A percentile compares a stretch with the other conserved stretches of the same genome.
Evolutionary conservation across 2,113 vertebrate species (phyloP).

Genomic region (Pomatostomus ruficeps): DNA sequence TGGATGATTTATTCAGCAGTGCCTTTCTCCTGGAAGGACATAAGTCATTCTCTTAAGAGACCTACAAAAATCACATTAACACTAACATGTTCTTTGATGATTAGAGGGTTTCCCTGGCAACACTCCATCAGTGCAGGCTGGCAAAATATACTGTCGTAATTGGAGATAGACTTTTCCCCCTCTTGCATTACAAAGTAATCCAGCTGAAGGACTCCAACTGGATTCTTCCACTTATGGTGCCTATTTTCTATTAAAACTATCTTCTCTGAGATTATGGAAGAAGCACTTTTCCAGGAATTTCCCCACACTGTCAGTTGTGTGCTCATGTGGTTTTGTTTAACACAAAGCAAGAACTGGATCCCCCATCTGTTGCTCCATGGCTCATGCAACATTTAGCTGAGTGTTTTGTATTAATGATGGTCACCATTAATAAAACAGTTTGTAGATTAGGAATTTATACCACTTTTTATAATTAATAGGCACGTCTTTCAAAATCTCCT

Average conservation of each 20-base stretch:
- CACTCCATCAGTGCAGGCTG: background rate
- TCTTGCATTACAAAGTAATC: background rate
- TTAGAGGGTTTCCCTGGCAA: slow-evolving; percentile 38
- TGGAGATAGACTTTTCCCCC: background rate
- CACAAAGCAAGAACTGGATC: background rate
- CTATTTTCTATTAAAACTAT: background rate
- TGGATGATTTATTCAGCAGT: slow-evolving; percentile 1
- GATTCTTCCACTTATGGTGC: background rate
- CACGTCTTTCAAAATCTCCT: background rate
- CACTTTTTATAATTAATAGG: background rate
- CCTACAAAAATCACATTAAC: background rate
- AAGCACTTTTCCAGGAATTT: background rate
- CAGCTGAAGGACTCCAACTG: background rate
- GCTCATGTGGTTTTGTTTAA: background rate
- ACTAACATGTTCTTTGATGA: slow-evolving; percentile 1
- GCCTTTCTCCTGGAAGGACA: slow-evolving; percentile 14
- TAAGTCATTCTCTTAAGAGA: background rate
- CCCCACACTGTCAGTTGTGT: background rate
- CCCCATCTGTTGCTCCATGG: background rate
- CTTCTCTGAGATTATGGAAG: background rate
- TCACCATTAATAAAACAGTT: background rate
- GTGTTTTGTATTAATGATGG: background rate
- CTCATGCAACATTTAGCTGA: background rate
- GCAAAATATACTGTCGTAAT: background rate
- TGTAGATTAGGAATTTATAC: background rate